A percentile compares a stretch with the other conserved stretches of the same genome.
These are phyloP conservation scores for Sebastes taczanowskii DNA, from an alignment of 2,797 vertebrate genomes.

Conservation along the genomic window DNA sequence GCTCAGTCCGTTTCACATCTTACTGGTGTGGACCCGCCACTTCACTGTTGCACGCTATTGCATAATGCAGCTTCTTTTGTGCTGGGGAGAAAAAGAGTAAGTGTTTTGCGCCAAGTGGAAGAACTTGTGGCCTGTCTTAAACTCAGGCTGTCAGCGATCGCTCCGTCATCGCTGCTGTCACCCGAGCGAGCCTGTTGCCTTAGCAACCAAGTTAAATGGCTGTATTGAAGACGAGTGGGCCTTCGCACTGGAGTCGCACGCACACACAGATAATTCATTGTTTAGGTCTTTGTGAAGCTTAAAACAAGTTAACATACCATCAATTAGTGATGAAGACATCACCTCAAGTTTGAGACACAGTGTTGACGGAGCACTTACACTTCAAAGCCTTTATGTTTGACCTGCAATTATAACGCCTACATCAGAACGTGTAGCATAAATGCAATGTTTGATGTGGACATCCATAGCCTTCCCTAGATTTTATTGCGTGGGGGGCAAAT, in stretches of 20 bases:
- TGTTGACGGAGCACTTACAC: background rate
- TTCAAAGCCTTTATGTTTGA: background rate
- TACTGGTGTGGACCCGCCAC: background rate
- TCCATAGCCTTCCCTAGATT: background rate
- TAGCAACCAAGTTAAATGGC: constrained; percentile 53
- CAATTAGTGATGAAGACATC: background rate
- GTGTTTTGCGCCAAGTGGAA: constrained; percentile 46
- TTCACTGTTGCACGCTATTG: constrained; percentile 50
- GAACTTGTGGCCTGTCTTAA: constrained; percentile 51
- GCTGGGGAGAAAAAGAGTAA: constrained; percentile 14
- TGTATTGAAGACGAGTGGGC: constrained; percentile 22
- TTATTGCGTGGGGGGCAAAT: background rate
- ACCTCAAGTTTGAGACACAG: background rate
- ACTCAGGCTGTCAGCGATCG: constrained; percentile 44
- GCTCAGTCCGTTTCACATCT: constrained; percentile 22
- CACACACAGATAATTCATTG: constrained; percentile 42
- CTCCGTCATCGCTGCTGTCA: constrained; percentile 40
- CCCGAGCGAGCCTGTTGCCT: constrained; percentile 29
- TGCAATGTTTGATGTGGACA: background rate
- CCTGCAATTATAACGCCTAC: background rate
- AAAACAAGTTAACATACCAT: background rate
- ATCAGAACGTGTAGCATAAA: background rate
- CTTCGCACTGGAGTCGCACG: background rate
- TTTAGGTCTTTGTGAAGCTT: constrained; percentile 12
- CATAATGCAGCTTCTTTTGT: constrained; percentile 61